Evolutionary conservation across 2,888 invertebrate genomes (phyloP).

Genomic region (Troides helena): DNA sequence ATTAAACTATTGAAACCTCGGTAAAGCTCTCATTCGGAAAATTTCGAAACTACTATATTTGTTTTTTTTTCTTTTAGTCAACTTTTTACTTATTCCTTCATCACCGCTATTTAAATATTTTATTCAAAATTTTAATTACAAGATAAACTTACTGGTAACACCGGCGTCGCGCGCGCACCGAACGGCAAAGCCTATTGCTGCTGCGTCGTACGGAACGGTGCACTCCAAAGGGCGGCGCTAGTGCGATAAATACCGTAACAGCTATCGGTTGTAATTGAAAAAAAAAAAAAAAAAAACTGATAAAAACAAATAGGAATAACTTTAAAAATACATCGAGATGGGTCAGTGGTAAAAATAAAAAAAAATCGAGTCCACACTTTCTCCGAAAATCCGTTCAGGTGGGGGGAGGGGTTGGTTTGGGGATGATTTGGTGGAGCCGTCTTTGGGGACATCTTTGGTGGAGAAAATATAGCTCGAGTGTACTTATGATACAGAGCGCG

Average conservation of each 20-base stretch:
- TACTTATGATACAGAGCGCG: constrained; percentile 52
- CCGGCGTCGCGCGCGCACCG: constrained; percentile 60
- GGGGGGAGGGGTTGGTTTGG: constrained; percentile 19
- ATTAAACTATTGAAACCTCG: constrained; percentile 38
- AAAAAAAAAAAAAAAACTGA: constrained; percentile 65
- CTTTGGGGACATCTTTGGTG: constrained; percentile 70
- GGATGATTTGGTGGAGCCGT: constrained; percentile 32
- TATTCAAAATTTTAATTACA: constrained; percentile 48
- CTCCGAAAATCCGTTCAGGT: constrained; percentile 43
- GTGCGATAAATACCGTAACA: constrained; percentile 43
- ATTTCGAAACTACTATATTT: constrained; percentile 47
- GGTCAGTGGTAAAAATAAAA: constrained; percentile 54
- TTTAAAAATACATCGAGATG: constrained; percentile 71
- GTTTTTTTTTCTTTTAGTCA: constrained; percentile 20
- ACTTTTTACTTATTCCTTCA: constrained; percentile 33
- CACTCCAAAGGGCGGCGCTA: constrained; percentile 31
- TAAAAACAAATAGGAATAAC: constrained; percentile 69
- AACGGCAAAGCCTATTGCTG: constrained; percentile 59
- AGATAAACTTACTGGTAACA: constrained; percentile 45
- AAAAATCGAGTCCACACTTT: constrained; percentile 45
- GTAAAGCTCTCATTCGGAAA: constrained; percentile 63
- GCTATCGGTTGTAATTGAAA: constrained; percentile 39
- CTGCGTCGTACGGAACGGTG: constrained; percentile 41
- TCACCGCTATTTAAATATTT: constrained; percentile 35
- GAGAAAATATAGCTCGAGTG: constrained; percentile 50